Percentiles rank a stretch among this genome's conserved stretches.
phyloP scores from a whole-genome alignment of 2,113 vertebrate genomes.

The Reinhardtius hippoglossoides region DNA sequence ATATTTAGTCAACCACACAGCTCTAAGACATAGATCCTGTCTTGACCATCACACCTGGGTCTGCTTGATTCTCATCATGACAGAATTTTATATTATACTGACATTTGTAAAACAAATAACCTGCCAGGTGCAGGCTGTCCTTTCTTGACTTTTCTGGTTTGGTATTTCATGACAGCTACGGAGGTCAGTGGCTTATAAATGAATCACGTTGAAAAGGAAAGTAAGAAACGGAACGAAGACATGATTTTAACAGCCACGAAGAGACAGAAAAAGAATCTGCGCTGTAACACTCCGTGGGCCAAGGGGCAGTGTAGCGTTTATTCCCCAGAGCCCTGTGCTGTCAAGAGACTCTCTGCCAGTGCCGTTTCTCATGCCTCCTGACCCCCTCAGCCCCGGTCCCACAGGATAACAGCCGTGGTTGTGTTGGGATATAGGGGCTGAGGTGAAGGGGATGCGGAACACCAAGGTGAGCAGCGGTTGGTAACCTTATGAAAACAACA shows the following conservation, averaged over 20 bases:
- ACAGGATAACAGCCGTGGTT: constrained; percentile 60
- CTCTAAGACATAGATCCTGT: constrained; percentile 31
- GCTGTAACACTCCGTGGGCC: constrained; percentile 47
- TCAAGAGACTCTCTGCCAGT: constrained; percentile 56
- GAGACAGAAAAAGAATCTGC: constrained; percentile 39
- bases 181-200: constrained; percentile 43
- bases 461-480: constrained; percentile 43
- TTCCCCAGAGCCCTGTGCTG: constrained; percentile 54
- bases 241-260: constrained; percentile 25
- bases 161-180: constrained; percentile 32
- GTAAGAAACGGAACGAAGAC: constrained; percentile 22
- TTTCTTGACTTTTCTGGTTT: constrained; percentile 24
- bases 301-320: constrained; percentile 34
- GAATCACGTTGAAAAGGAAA: constrained; percentile 10
- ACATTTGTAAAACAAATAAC: constrained; percentile 64
- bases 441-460: constrained; percentile 51
- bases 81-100: constrained; percentile 45
- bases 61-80: constrained; percentile 34
- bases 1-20: constrained; percentile 46
- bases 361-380: constrained; percentile 61
- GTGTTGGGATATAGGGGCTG: constrained; percentile 43
- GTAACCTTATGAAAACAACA: constrained; percentile 66
- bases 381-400: constrained; percentile 50
- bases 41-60: constrained; percentile 40
- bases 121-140: constrained; percentile 37